Evolutionary conservation across 2,113 vertebrate genomes (phyloP).

Genomic region (Athene noctua): DNA sequence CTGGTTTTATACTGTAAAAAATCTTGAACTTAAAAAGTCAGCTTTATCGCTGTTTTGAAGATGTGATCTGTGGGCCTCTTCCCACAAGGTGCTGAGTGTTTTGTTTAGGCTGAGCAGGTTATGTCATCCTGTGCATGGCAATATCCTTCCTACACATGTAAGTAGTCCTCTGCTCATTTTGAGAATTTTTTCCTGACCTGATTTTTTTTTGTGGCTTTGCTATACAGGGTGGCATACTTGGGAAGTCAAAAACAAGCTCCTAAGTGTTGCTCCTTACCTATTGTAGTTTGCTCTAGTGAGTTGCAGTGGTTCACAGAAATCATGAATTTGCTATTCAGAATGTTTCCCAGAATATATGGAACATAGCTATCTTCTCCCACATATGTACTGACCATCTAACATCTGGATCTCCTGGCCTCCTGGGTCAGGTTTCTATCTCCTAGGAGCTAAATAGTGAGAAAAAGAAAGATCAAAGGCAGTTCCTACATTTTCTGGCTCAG

Average conservation of each 20-base stretch:
- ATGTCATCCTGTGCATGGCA: background rate
- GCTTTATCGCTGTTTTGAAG: background rate
- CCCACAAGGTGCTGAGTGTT: background rate
- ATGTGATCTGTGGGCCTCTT: background rate
- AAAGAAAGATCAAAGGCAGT: background rate
- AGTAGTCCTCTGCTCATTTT: background rate
- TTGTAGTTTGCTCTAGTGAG: background rate
- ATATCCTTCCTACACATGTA: accelerated
- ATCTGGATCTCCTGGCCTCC: background rate
- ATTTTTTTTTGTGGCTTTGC: background rate
- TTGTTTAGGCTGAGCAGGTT: background rate
- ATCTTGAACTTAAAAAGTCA: background rate
- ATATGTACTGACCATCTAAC: background rate
- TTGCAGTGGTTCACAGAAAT: background rate
- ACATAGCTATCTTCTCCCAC: background rate
- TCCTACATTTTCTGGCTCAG: background rate
- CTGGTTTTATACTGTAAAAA: background rate
- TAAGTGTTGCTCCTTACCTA: background rate
- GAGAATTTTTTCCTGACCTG: background rate
- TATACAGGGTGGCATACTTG: background rate
- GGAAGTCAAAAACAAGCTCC: background rate
- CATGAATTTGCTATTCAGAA: background rate
- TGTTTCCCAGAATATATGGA: background rate
- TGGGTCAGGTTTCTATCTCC: background rate
- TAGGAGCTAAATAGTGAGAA: background rate